A percentile compares a stretch with the other conserved stretches of the same genome.
These are phyloP conservation scores for Zaprionus inermis DNA, from an alignment of 1,140 invertebrate species.

Conservation along the genomic window DNA sequence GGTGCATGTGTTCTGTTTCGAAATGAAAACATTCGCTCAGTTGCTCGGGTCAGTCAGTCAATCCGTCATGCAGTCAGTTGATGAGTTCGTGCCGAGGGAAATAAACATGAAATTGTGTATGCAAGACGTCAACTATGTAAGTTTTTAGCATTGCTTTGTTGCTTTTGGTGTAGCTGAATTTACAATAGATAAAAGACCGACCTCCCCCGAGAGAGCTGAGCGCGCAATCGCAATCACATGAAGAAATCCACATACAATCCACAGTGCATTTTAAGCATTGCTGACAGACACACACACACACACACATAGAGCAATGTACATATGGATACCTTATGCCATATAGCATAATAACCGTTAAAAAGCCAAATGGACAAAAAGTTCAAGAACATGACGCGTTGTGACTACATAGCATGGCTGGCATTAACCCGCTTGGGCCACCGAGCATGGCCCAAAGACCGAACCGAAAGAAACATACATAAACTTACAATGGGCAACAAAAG, in stretches of 20 bases:
- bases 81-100: conserved; percentile 40
- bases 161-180: conserved; percentile 13
- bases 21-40: conserved; percentile 46
- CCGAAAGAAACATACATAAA: conserved; percentile 39
- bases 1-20: conserved; percentile 55
- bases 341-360: conserved; percentile 45
- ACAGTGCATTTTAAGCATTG: conserved; percentile 61
- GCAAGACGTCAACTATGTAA: conserved; percentile 59
- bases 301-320: conserved; percentile 25
- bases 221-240: conserved; percentile 32
- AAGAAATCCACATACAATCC: conserved; percentile 53
- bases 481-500: conserved; percentile 40
- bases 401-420: conserved; percentile 32
- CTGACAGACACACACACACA: conserved; percentile 15
- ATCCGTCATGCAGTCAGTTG: conserved; percentile 19
- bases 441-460: conserved; percentile 35
- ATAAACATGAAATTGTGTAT: conserved; percentile 72
- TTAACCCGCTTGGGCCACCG: conserved; percentile 48
- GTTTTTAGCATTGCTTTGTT: conserved; percentile 20
- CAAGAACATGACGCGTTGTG: conserved; percentile 48
- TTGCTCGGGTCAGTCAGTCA: conserved; percentile 19
- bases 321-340: not conserved
- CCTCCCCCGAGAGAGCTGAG: conserved; percentile 25
- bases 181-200: conserved; percentile 55
- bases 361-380: conserved; percentile 39